Percentiles rank a stretch among this genome's conserved stretches.
Evolutionary conservation across 2,113 vertebrate species (phyloP).

Genomic region (Sardina pilchardus): DNA sequence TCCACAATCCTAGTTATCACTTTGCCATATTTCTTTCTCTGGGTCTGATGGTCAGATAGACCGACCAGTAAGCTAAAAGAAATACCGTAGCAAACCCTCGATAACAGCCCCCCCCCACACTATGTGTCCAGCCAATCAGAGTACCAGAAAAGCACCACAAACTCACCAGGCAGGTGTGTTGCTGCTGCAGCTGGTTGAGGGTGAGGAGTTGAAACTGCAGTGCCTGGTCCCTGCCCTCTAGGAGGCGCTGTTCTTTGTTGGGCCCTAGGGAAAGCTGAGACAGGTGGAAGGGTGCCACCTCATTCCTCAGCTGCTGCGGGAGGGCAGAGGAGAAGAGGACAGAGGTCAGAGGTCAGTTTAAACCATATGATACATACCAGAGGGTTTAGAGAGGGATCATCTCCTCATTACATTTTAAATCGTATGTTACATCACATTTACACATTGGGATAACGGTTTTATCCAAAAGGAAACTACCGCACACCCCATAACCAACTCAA

Average conservation of each 20-base stretch:
- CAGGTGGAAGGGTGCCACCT: slow-evolving; percentile 60
- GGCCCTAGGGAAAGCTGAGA: slow-evolving; percentile 42
- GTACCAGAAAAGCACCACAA: background rate
- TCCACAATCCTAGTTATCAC: background rate
- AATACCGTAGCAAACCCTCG: background rate
- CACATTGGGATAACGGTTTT: background rate
- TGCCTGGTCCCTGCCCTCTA: slow-evolving; percentile 60
- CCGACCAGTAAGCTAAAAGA: background rate
- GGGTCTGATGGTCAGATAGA: background rate
- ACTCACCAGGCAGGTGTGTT: slow-evolving; percentile 72
- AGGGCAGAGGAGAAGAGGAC: slow-evolving; percentile 12
- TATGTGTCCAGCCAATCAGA: background rate
- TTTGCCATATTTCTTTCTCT: background rate
- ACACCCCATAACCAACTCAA: no score
- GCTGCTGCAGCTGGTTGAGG: slow-evolving; percentile 56
- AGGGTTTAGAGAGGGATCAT: background rate
- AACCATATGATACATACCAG: background rate
- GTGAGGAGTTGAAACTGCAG: slow-evolving; percentile 57
- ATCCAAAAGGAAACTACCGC: no score
- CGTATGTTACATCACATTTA: background rate
- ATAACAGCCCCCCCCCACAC: background rate
- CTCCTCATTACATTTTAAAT: no score
- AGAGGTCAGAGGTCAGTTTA: background rate
- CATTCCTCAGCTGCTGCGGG: slow-evolving; percentile 72
- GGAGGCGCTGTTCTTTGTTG: slow-evolving; percentile 54